Evolutionary conservation across 2,888 invertebrate species (phyloP).

Genomic region (Phaedon cochleariae): DNA sequence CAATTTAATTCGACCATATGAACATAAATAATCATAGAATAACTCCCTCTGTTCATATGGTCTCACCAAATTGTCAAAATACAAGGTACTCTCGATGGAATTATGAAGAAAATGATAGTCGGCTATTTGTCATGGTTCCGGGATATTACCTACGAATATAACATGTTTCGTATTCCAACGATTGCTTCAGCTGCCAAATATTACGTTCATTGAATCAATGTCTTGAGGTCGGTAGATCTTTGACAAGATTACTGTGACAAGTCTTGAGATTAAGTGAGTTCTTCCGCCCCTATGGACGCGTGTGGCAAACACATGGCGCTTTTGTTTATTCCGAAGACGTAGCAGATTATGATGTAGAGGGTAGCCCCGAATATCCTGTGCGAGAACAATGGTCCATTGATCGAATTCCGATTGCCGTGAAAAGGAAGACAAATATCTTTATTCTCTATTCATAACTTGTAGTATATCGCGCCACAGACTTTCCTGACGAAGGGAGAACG

Average conservation of each 20-base stretch:
- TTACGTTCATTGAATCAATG: neutral
- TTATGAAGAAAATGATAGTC: too few species aligned
- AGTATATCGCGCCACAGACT: neutral
- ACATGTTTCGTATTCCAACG: neutral
- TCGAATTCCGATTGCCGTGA: neutral
- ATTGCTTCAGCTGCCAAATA: neutral
- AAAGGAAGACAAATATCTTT: neutral
- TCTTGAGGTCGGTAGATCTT: constrained; percentile 15
- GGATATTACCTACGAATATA: too few species aligned
- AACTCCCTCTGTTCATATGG: too few species aligned
- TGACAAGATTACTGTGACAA: constrained; percentile 18
- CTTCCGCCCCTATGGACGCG: constrained; percentile 18
- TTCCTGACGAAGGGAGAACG: neutral
- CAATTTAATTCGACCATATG: too few species aligned
- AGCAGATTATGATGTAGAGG: neutral
- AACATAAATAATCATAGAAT: too few species aligned
- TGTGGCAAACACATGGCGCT: constrained; percentile 9
- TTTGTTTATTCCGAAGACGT: constrained; percentile 2
- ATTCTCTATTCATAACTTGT: neutral
- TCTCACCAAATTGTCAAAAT: too few species aligned
- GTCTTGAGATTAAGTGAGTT: constrained; percentile 21
- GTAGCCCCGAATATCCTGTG: neutral
- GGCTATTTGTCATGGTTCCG: too few species aligned
- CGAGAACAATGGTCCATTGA: neutral
- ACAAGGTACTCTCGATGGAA: too few species aligned